phyloP scores from a whole-genome alignment of 2,888 invertebrate species.

The Bhutanitis thaidina region DNA sequence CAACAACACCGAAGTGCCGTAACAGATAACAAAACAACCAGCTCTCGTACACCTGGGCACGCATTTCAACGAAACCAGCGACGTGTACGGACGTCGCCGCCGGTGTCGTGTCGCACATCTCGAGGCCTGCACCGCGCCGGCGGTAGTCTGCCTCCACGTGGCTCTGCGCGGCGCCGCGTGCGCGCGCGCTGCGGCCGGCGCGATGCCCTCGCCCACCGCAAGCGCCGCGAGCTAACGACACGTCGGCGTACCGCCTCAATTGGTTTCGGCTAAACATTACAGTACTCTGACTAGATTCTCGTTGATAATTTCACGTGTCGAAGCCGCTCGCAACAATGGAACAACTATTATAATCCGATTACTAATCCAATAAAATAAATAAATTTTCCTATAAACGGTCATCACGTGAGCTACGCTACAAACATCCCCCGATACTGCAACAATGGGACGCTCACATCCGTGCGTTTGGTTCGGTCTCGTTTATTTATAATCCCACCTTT shows the following conservation, averaged over 20 bases:
- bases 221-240: constrained; percentile 3
- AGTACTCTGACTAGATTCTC: constrained; percentile 15
- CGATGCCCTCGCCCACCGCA: not conserved
- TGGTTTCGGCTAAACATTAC: not conserved
- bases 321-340: not conserved
- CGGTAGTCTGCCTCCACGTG: too few relatives aligned
- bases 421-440: not conserved
- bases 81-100: constrained; percentile 70
- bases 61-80: constrained; percentile 50
- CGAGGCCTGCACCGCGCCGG: too few relatives aligned
- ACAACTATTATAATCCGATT: too few relatives aligned
- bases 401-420: not conserved
- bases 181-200: too few relatives aligned
- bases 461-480: not conserved
- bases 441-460: not conserved
- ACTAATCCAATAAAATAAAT: too few relatives aligned
- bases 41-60: constrained; percentile 41
- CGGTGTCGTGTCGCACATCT: too few relatives aligned
- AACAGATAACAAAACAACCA: constrained; percentile 60
- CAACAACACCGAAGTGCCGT: constrained; percentile 63
- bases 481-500: not conserved
- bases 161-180: too few relatives aligned
- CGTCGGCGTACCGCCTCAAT: not conserved
- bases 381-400: not conserved
- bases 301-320: constrained; percentile 1